Base-by-base conservation (phyloP, 2,797 vertebrate species). In the Enteromius unitaeniatus region DNA sequence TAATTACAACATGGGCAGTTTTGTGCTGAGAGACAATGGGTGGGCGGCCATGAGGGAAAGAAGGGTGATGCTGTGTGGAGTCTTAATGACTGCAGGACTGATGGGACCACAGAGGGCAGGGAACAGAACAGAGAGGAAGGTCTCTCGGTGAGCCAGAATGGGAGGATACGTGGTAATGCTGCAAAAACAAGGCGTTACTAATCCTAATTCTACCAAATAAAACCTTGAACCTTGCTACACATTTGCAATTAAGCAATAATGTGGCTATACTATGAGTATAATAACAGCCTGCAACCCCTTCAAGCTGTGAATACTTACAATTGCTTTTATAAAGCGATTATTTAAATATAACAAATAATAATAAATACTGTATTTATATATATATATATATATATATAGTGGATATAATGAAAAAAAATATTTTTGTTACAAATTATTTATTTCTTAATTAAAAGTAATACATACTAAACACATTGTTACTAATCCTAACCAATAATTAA, bases 1-100 rank as follows among this genome's bases (percentile, higher is more conserved):
- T 99, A 98, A 99, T 99, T 98, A 99, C 96, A 97, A 97, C 96
- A 98, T 96, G 95, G 96, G 95, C 96, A 96, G 95, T 96, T 97
- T 96, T 94, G 95, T 95, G 94, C 92, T 93, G 92, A 96, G 95
- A 96, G 97, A 98, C 96, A 97, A 97, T 97, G 93, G 90, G 84
- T 72, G 79, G 82, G 86, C 68, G 85, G 81, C 70, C 90, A 80
- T 69, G 73, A 69, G 87, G 79, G 82, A 84, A 86, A 75, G 83
- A 19, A 85, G 80, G 73, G 76, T 64, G 74, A 84, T 72, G 74
- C 49, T 51, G 60, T 81, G 78, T 75, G 84, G 81, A 87, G 84
- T 79, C 86, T 85, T 89, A 87, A 88, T 87, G 86, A 88, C 86
- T 84, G 82, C 70, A 85, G 88, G 92, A 90, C 90, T 87, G 91